Conservation (phyloP, 2,888 invertebrate species). For the Xestia rhomboidea region DNA sequence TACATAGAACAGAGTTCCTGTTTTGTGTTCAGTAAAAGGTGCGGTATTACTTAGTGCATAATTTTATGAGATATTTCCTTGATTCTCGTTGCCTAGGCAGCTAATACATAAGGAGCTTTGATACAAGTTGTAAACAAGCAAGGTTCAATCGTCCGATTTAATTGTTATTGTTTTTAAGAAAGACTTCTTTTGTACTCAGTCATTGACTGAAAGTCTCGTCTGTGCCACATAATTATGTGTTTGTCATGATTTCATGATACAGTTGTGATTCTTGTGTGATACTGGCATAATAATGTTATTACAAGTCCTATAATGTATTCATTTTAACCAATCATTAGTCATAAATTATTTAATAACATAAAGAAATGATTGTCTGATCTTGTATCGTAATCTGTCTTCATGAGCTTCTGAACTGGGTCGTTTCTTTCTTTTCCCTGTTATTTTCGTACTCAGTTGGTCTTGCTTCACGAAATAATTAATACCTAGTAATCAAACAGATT, state of each 20-base stretch:
- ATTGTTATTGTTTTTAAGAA: conserved; percentile 52
- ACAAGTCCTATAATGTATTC: conserved; percentile 12
- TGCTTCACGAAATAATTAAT: conserved; percentile 14
- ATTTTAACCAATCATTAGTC: conserved; percentile 30
- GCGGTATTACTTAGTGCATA: background rate
- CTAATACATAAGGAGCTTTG: conserved; percentile 30
- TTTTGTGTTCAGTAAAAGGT: background rate
- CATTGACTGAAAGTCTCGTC: conserved; percentile 43
- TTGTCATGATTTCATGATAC: conserved; percentile 29
- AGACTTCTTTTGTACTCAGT: conserved; percentile 43
- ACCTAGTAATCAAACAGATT: conserved; percentile 43
- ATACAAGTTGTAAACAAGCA: conserved; percentile 40
- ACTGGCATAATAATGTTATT: conserved; percentile 22
- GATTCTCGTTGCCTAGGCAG: conserved; percentile 2
- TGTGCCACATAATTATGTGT: conserved; percentile 22
- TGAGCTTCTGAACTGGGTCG: background rate
- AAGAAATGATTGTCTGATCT: conserved; percentile 29
- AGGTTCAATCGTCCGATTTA: conserved; percentile 34
- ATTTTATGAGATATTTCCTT: conserved; percentile 8
- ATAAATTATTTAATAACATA: conserved; percentile 26
- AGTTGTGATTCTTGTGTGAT: conserved; percentile 33
- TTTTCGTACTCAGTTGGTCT: conserved; percentile 7
- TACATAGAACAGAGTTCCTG: background rate
- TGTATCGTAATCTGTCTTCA: conserved; percentile 20
- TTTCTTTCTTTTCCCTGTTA: background rate